Base-by-base conservation (phyloP, 2,888 invertebrate species). In the Thysanoteuthis rhombus region DNA sequence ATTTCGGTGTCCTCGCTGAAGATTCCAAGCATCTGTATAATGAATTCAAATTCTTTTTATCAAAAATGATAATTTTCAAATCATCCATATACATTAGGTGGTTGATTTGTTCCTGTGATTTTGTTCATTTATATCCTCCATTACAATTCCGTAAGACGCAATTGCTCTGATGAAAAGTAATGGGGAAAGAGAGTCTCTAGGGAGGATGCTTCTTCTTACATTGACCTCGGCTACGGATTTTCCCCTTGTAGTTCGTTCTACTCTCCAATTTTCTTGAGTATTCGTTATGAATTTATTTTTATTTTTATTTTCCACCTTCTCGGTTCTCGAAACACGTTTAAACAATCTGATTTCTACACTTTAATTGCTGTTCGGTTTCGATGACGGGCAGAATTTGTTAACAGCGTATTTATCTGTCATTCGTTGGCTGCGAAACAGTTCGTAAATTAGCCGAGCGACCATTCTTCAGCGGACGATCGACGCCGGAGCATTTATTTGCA, bases 321-420 rank as follows among this genome's bases (percentile, higher is more conserved):
- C 32, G n/a, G n/a, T 4, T 3, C 75, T n/a, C n/a, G n/a, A 36
- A 36, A 75, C 75, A n/a, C 75, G n/a, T 75, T 19, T 36, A 75
- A 75, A 75, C 75, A 75, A 75, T 75, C n/a, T 75, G 75, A 75
- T 75, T 75, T 75, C 75, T 75, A 75, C 75, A n/a, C n/a, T 75
- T 75, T 75, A 75, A 75, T 75, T 75, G 75, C n/a, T 75, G n/a
- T 75, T 75, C n/a, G 75, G 75, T 75, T 75, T 75, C n/a, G 75
- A 75, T 75, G 75, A 75, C 75, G n/a, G 75, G 75, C 16, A 0
- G 75, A 75, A 75, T 75, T 75, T 75, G 75, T 75, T 75, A 75
- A 75, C 75, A n/a, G n/a, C 36, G 75, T 75, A n/a, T n/a, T 75
- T 75, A 75, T 75, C n/a, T 75, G 75, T 75, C 75, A 75, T n/a